phyloP scores from a whole-genome alignment of 1,140 invertebrate species.

The Camponotus vicinus region DNA sequence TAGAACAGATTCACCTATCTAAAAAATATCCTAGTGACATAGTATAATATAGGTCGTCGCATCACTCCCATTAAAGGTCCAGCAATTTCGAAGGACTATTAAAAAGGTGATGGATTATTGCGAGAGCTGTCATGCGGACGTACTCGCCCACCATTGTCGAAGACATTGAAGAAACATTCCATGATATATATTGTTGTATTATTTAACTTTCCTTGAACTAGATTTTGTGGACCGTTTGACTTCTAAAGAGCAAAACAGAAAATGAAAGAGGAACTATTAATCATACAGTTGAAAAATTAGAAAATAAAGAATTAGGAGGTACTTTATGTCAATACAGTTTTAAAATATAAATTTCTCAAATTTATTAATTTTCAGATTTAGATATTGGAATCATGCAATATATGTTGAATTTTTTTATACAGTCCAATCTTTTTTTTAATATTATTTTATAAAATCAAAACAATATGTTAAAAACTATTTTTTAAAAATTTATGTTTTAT shows the following conservation, averaged over 20 bases:
- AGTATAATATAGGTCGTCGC: neutral
- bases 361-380: neutral
- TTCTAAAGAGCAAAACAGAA: neutral
- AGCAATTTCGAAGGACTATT: neutral
- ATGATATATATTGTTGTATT: neutral
- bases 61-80: slow-evolving; percentile 1
- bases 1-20: neutral
- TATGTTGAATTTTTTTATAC: neutral
- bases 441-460: slow-evolving; percentile 14
- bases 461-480: neutral
- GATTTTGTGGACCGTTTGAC: neutral
- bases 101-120: slow-evolving; percentile 25
- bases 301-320: neutral
- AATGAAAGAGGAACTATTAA: neutral
- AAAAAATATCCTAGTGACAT: slow-evolving; percentile 11
- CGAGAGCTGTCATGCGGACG: neutral
- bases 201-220: neutral
- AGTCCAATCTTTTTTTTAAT: neutral
- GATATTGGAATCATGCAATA: neutral
- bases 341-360: neutral
- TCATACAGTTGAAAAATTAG: neutral
- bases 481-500: neutral
- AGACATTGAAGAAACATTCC: slow-evolving; percentile 3
- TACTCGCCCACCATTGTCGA: neutral
- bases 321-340: neutral